Evolutionary conservation across 2,113 vertebrate genomes (phyloP).

Genomic region (Trinectes maculatus): DNA sequence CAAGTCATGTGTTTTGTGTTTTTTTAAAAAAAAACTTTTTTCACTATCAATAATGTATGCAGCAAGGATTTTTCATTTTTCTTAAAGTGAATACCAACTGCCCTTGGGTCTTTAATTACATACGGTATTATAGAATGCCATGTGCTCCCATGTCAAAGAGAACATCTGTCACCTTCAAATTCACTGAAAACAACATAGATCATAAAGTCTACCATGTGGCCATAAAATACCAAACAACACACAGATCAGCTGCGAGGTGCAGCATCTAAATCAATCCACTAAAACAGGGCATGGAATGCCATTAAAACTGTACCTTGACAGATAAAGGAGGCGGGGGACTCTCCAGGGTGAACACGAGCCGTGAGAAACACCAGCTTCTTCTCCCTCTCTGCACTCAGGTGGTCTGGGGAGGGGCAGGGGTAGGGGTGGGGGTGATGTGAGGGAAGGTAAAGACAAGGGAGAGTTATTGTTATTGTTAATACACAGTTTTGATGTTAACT

Average conservation of each 20-base stretch:
- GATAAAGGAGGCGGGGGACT: conserved; percentile 96
- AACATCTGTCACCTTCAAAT: not conserved
- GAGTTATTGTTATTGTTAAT: conserved; percentile 2
- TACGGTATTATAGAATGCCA: not conserved
- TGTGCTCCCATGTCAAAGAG: not conserved
- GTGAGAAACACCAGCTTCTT: conserved; percentile 96
- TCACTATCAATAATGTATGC: not conserved
- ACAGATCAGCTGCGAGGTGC: not conserved
- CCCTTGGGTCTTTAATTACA: not conserved
- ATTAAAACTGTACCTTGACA: conserved; percentile 91
- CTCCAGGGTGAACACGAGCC: conserved; percentile 94
- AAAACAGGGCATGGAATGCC: not conserved
- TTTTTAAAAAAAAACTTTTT: no score
- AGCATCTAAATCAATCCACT: conserved; percentile 16
- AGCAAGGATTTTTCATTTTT: not conserved
- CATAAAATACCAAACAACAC: not conserved
- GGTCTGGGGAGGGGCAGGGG: conserved; percentile 77
- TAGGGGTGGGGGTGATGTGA: not conserved
- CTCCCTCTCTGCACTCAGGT: conserved; percentile 84
- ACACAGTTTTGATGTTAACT: not conserved
- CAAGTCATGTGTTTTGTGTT: not conserved
- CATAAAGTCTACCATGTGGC: not conserved
- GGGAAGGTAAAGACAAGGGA: conserved; percentile 6
- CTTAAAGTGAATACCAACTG: not conserved
- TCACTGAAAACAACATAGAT: not conserved